Percentiles rank a stretch among this genome's conserved stretches.
Evolutionary conservation across 2,888 invertebrate genomes (phyloP).

Genomic region (Hydroisotoma schaefferi): DNA sequence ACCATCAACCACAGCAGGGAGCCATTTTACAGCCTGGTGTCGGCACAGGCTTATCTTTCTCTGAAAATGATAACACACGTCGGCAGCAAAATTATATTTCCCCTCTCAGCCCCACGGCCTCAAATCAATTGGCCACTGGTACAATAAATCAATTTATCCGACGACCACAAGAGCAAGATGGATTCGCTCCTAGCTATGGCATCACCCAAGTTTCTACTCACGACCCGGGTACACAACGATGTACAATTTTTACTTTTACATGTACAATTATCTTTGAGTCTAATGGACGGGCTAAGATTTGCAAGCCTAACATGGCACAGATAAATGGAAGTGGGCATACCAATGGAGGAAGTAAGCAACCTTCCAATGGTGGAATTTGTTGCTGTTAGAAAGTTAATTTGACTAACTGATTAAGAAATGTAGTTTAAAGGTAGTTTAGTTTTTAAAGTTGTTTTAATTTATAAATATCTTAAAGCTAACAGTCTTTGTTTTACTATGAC

Average conservation of each 20-base stretch:
- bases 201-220: slow-evolving; percentile 16
- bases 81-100: neutral
- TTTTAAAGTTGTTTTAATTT: neutral
- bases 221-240: slow-evolving; percentile 18
- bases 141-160: neutral
- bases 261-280: slow-evolving; percentile 36
- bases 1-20: no score
- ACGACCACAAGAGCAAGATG: slow-evolving; percentile 11
- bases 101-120: no score
- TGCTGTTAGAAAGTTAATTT: slow-evolving; percentile 5
- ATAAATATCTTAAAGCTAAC: neutral
- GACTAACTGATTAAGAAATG: neutral
- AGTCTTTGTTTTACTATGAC: neutral
- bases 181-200: slow-evolving; percentile 23
- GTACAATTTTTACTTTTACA: slow-evolving; percentile 33
- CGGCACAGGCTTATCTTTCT: no score
- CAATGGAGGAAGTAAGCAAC: neutral
- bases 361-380: slow-evolving; percentile 2
- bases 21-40: no score
- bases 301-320: slow-evolving; percentile 24
- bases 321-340: slow-evolving; percentile 3
- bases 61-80: no score
- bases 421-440: slow-evolving; percentile 10
- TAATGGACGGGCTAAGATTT: slow-evolving; percentile 35
- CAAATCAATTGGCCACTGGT: neutral